Conservation (phyloP, 2,113 vertebrate genomes). For the Microtus richardsoni region DNA sequence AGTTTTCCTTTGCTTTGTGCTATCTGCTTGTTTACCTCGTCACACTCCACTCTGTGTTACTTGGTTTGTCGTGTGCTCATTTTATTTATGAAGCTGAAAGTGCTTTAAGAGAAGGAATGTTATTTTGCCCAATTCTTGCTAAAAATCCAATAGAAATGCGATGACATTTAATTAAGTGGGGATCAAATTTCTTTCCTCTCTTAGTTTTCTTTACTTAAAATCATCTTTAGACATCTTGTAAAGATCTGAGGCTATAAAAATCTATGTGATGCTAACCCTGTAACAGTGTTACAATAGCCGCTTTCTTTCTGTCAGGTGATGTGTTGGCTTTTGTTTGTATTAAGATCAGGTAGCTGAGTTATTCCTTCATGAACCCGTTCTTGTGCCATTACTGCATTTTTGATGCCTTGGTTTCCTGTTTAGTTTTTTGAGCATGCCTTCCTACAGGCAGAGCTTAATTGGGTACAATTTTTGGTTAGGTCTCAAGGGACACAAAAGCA, state of each 20-base stretch:
- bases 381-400: background rate
- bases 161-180: constrained; percentile 7
- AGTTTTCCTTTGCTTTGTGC: background rate
- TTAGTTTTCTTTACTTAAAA: background rate
- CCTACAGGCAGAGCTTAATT: background rate
- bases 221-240: background rate
- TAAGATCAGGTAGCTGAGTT: background rate
- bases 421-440: background rate
- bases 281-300: background rate
- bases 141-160: background rate
- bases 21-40: background rate
- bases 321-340: constrained; percentile 42
- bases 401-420: constrained; percentile 4
- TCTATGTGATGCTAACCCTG: background rate
- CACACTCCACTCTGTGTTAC: background rate
- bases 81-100: background rate
- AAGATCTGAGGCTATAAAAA: constrained; percentile 12
- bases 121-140: background rate
- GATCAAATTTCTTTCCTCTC: background rate
- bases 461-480: background rate
- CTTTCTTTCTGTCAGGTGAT: background rate
- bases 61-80: background rate
- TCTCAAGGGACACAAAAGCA: background rate
- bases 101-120: background rate
- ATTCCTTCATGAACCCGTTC: constrained; percentile 1